These are phyloP conservation scores for Anomalospiza imberbis DNA, from an alignment of 2,797 vertebrate genomes.

Conservation along the genomic window DNA sequence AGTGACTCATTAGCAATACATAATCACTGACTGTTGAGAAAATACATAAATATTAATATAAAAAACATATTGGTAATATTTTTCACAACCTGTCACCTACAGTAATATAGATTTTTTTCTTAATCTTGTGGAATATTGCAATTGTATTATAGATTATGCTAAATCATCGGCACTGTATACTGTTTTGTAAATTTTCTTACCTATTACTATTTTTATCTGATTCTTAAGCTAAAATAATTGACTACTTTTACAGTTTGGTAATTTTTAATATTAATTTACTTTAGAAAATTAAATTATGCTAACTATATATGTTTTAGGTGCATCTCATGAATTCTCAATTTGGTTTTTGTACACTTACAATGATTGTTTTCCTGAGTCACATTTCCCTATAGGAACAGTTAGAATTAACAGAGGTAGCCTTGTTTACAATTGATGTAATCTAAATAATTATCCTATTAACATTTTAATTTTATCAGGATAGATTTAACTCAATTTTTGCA, in stretches of 20 bases:
- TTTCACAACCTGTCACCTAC: not conserved
- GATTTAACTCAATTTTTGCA: not conserved
- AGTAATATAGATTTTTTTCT: not conserved
- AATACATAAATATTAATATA: not conserved
- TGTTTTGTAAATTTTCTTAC: not conserved
- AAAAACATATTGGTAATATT: not conserved
- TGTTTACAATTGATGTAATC: not conserved
- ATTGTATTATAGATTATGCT: not conserved
- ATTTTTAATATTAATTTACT: not conserved
- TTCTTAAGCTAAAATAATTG: not conserved
- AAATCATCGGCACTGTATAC: not conserved
- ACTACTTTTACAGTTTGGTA: not conserved
- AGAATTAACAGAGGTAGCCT: not conserved
- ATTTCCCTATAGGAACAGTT: not conserved
- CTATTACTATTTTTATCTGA: not conserved
- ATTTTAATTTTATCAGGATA: not conserved
- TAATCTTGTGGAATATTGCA: not conserved
- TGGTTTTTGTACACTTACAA: not conserved
- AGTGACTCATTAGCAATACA: not conserved
- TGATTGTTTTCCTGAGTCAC: not conserved
- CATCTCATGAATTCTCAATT: not conserved
- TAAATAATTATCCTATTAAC: not conserved
- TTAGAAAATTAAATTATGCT: not conserved
- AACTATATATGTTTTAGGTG: not conserved
- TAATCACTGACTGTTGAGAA: not conserved